Percentiles rank a stretch among this genome's conserved stretches.
Conservation (phyloP, 2,113 vertebrate genomes). For the Crotalus horridus region DNA sequence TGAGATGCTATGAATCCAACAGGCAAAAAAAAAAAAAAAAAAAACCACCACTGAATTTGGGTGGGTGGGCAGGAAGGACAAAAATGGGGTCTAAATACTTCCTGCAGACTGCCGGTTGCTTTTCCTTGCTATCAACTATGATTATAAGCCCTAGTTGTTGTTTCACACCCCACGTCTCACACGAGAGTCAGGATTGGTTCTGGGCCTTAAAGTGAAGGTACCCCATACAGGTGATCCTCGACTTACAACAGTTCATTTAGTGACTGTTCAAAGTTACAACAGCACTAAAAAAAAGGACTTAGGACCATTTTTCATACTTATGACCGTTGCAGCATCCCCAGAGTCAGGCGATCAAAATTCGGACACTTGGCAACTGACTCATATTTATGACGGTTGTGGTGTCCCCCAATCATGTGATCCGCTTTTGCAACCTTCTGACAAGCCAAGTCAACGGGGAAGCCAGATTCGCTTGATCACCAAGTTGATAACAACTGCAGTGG, state of each 20-base stretch:
- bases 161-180: neutral
- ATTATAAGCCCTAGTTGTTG: neutral
- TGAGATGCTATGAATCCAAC: neutral
- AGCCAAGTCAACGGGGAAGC: neutral
- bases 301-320: neutral
- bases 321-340: neutral
- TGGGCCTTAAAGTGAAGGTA: neutral
- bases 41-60: neutral
- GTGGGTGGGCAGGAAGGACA: neutral
- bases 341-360: neutral
- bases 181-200: neutral
- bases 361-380: neutral
- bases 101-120: neutral
- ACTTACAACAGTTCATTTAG: neutral
- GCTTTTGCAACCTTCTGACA: neutral
- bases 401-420: neutral
- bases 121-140: neutral
- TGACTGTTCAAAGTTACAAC: neutral
- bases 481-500: neutral
- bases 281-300: neutral
- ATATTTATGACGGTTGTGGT: neutral
- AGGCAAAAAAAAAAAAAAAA: neutral
- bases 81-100: neutral
- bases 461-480: fast-evolving
- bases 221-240: neutral